Percentiles rank a stretch among this genome's conserved stretches.
Evolutionary conservation across 2,113 vertebrate genomes (phyloP).

Genomic region (Aleadryas rufinucha): DNA sequence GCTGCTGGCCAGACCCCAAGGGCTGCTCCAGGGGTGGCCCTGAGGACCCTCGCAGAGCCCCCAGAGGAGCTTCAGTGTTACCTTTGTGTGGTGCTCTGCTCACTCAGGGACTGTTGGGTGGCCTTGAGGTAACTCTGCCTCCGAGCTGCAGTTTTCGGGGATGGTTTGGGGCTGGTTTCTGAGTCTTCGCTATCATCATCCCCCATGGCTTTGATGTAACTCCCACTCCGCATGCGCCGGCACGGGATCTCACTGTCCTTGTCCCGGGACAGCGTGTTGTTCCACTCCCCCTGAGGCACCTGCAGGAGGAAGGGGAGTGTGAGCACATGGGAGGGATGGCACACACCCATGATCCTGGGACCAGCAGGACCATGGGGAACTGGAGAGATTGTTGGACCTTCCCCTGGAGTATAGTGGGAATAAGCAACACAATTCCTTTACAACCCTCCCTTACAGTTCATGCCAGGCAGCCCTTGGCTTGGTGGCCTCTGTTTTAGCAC

Average conservation of each 20-base stretch:
- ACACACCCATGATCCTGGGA: not conserved
- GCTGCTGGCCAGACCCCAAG: not conserved
- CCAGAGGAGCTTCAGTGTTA: slow-evolving; percentile 50
- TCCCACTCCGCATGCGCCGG: slow-evolving; percentile 96
- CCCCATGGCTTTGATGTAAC: slow-evolving; percentile 99
- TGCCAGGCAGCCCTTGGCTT: not conserved
- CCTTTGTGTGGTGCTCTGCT: slow-evolving; percentile 95
- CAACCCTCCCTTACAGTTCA: not conserved
- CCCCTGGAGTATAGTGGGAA: not conserved
- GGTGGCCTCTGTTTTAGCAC: not conserved
- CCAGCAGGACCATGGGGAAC: not conserved
- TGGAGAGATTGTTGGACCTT: not conserved
- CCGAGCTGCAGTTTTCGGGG: slow-evolving; percentile 91
- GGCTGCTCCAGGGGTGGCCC: not conserved
- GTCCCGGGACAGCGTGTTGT: slow-evolving; percentile 81
- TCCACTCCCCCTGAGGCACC: slow-evolving; percentile 89
- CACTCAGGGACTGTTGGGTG: slow-evolving; percentile 96
- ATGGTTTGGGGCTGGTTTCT: slow-evolving; percentile 93
- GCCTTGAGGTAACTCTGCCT: slow-evolving; percentile 99
- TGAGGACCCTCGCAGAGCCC: not conserved
- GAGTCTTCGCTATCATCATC: slow-evolving; percentile 98
- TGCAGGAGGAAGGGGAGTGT: slow-evolving; percentile 23
- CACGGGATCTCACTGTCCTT: slow-evolving; percentile 91
- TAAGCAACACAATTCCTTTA: not conserved
- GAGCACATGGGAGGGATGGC: not conserved